Evolutionary conservation across 1,140 invertebrate genomes (phyloP).

Genomic region (Pseudomyrmex pallidus): DNA sequence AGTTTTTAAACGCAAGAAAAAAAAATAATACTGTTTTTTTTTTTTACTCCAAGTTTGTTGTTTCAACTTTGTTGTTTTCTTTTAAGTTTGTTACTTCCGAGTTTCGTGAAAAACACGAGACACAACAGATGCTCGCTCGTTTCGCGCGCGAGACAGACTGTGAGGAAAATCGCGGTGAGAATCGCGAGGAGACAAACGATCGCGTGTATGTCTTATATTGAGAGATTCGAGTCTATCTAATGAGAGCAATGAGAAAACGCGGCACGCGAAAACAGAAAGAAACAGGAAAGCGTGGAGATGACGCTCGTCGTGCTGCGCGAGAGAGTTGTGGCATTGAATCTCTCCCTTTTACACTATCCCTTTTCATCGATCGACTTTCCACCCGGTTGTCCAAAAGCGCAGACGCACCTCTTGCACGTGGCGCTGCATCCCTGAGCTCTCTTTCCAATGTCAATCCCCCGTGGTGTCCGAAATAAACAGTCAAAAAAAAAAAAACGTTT

Average conservation of each 20-base stretch:
- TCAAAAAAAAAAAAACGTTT: too few species aligned
- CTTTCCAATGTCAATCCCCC: background rate
- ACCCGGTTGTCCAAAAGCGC: conserved; percentile 6
- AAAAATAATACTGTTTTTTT: too few species aligned
- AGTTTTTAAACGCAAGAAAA: too few species aligned
- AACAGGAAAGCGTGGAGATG: conserved; percentile 51
- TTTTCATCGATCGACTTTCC: conserved; percentile 27
- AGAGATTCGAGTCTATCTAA: conserved; percentile 28
- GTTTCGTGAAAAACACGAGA: background rate
- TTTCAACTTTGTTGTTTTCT: too few species aligned
- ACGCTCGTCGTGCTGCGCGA: background rate
- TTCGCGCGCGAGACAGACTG: conserved; percentile 8
- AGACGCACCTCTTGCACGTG: conserved; percentile 8
- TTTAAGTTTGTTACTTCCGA: background rate
- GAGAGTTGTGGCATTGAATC: background rate
- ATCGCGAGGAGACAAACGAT: conserved; percentile 1
- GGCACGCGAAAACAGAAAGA: conserved; percentile 35
- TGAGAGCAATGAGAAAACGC: conserved; percentile 29
- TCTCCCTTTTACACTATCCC: background rate
- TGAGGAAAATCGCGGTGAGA: conserved; percentile 19
- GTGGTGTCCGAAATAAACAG: background rate
- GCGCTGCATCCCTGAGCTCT: background rate
- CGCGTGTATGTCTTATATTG: conserved; percentile 24
- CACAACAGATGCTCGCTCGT: conserved; percentile 8
- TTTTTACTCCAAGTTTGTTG: too few species aligned